Evolutionary conservation across 2,888 invertebrate species (phyloP), one percentile per base, ranked within the genome.

Genomic region (Drosophila anomelani): DNA sequence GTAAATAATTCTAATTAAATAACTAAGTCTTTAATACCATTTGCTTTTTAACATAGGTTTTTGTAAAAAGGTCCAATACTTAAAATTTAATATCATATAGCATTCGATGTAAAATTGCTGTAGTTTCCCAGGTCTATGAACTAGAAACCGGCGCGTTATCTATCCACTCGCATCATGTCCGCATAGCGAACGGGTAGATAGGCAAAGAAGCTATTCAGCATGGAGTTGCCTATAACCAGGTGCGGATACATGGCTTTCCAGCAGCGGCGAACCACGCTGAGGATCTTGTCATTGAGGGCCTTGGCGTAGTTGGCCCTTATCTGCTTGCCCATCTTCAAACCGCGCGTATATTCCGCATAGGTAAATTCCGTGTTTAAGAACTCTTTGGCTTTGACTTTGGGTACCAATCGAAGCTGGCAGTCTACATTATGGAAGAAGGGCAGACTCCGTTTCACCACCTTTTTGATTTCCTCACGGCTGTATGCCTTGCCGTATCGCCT

Each of bases 401-500:
- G 58, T 3, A 49, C 15, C 4, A 12, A 4, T 7, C 2, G n/a
- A n/a, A 57, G 20, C n/a, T 12, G 6, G n/a, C 0, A 1, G 10
- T 17, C 13, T 7, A 69, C 15, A 0, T 15, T 3, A 1, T 1
- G 1, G 17, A 69, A 71, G 9, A 29, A 10, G 12, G 34, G 17
- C n/a, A 13, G 5, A 5, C 34, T 51, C 10, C n/a, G 43, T 2
- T 7, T 4, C 6, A 29, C 43, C 26, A 32, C 17, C 13, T 1
- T 23, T 13, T 3, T 15, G 13, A 80, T 56, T 32, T 84, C 78
- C 13, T 63, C 6, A 6, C 43, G 41, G 6, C 74, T 71, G 39
- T 79, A 83, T 0, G 53, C 20, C 29, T 77, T 67, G 1, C 86
- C 85, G 46, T 76, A 88, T 3, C 88, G 79, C 3, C 73, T 66